phyloP scores from a whole-genome alignment of 64 coral and sea anemone genomes.

The Porites australiensis region DNA sequence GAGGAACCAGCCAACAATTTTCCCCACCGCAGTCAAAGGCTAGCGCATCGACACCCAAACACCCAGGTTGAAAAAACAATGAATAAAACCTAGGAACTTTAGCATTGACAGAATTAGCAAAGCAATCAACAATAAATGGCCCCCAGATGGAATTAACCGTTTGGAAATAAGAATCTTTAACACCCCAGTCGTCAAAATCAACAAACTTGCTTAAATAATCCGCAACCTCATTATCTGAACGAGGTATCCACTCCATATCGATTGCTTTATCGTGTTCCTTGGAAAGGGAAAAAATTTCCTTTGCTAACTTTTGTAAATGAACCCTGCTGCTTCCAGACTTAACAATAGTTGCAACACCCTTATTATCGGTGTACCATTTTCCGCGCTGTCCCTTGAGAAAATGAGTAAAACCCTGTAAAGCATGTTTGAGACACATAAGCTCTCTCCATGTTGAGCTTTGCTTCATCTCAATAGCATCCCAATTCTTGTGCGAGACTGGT shows the following conservation, averaged over 20 bases:
- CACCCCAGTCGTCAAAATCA: not conserved
- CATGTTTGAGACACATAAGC: too few species aligned
- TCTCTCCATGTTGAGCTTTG: too few species aligned
- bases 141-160: too few species aligned
- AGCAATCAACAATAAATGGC: not conserved
- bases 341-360: too few species aligned
- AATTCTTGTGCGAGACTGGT: too few species aligned
- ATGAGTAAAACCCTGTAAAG: too few species aligned
- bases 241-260: slow-evolving; percentile 15
- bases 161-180: not conserved
- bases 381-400: too few species aligned
- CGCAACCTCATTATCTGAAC: slow-evolving; percentile 1
- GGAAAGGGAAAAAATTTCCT: not conserved
- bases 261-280: not conserved
- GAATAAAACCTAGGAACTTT: too few species aligned
- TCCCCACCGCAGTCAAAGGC: not conserved
- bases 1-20: not conserved
- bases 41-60: not conserved
- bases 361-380: too few species aligned
- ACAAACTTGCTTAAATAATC: not conserved
- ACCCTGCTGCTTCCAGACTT: too few species aligned
- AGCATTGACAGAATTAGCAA: not conserved
- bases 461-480: slow-evolving; percentile 2
- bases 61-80: too few species aligned
- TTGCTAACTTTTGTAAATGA: too few species aligned